These are phyloP conservation scores for Lepus oiostolus DNA, from an alignment of 2,797 vertebrate genomes.

Conservation along the genomic window DNA sequence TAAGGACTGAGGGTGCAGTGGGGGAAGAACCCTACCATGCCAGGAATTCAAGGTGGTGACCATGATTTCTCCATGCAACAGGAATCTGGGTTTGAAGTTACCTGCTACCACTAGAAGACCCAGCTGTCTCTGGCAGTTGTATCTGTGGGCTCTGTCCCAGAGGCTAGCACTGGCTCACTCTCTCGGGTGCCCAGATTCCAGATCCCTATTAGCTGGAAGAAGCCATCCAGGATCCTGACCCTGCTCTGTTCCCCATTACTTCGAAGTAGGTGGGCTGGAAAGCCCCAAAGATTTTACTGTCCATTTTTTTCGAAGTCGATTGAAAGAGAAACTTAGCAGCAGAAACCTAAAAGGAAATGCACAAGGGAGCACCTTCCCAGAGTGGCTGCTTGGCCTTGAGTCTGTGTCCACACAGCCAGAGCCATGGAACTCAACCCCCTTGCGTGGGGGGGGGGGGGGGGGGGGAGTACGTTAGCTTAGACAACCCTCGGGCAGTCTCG, in stretches of 20 bases:
- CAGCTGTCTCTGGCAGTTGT: background rate
- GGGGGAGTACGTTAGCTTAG: background rate
- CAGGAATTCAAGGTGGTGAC: background rate
- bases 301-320: background rate
- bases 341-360: background rate
- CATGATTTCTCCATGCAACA: background rate
- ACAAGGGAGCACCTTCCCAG: background rate
- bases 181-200: background rate
- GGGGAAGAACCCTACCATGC: background rate
- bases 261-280: constrained; percentile 47
- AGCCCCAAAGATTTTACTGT: constrained; percentile 22
- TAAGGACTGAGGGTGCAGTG: background rate
- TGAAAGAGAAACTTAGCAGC: constrained; percentile 45
- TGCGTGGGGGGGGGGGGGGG: background rate
- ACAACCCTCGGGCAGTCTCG: background rate
- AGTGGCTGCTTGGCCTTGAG: background rate
- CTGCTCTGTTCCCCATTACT: background rate
- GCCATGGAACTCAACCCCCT: background rate
- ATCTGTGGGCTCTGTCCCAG: background rate
- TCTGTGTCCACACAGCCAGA: background rate
- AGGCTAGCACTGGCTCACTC: background rate
- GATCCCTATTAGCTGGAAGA: background rate
- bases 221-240: constrained; percentile 18
- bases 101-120: background rate
- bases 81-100: background rate